A percentile compares a stretch with the other conserved stretches of the same genome.
These are phyloP conservation scores for Carassius carassius DNA, from an alignment of 2,113 vertebrate species.

Conservation along the genomic window DNA sequence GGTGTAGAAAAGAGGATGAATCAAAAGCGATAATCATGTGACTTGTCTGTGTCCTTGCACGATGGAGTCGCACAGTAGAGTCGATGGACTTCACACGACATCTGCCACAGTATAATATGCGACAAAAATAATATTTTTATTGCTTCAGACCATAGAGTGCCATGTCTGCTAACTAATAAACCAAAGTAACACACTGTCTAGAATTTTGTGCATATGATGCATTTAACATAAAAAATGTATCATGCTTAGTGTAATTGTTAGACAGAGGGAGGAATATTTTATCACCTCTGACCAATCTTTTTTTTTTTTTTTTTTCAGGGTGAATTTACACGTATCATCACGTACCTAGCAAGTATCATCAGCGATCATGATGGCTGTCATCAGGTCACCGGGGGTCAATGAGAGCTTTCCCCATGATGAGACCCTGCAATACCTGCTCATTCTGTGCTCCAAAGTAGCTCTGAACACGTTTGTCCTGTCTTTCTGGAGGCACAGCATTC, in stretches of 20 bases:
- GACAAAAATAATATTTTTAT: no score
- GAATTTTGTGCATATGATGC: not conserved
- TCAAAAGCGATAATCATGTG: no score
- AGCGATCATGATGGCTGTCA: constrained; percentile 61
- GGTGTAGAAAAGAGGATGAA: no score
- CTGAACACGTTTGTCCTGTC: constrained; percentile 58
- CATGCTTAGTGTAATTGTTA: not conserved
- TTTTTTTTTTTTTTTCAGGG: not conserved
- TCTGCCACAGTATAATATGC: no score
- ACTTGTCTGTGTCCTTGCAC: no score
- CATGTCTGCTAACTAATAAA: not conserved
- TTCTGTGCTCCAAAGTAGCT: constrained; percentile 65
- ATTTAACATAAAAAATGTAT: not conserved
- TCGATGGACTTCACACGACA: no score
- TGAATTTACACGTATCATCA: not conserved
- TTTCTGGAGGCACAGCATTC: constrained; percentile 50
- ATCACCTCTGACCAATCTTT: not conserved
- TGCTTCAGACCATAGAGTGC: no score
- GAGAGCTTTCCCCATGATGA: constrained; percentile 45
- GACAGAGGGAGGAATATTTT: not conserved
- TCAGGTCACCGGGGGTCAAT: constrained; percentile 37
- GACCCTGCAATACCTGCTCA: constrained; percentile 53
- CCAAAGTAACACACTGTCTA: not conserved
- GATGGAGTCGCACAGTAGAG: no score
- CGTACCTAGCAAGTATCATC: no score